Base-by-base conservation (phyloP, 2,113 vertebrate genomes). In the Jaculus jaculus region DNA sequence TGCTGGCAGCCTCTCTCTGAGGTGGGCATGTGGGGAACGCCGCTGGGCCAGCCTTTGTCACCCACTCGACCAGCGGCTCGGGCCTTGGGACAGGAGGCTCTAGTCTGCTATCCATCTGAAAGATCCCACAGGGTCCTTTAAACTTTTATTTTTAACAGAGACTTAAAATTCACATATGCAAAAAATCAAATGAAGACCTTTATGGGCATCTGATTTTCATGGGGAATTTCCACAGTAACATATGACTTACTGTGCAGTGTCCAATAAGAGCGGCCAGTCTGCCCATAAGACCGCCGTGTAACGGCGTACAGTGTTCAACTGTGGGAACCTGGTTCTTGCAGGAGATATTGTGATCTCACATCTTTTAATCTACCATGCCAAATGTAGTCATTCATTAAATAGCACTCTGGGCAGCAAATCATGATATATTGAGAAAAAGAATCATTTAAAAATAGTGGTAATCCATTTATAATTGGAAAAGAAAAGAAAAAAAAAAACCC, bases 341-440 rank as follows among this genome's bases (percentile, higher is more conserved):
- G 90, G 79, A 89, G 74, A 88, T 81, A 94, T 87, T 97, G 81
- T 94, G 88, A 92, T 96, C 93, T 84, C 86, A 79, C 96, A 92
- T 79, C 87, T 95, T 97, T 96, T 94, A 61, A 28, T 94, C 91
- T 95, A 92, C 69, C 72, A 95, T 97, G 95, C 93, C 96, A 97
- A 97, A 78, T 97, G 96, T 92, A 96, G 81, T 92, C 84, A 68
- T 83, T 94, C 39, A 63, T 21, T 91, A 87, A 91, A 47, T 60
- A 81, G 94, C 82, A 80, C 32, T 89, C 66, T 77, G 95, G 79
- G 87, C 93, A 34, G 96, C 71, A 89, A 94, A 95, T 96, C 91
- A 84, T 94, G 97, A 96, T 96, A 96, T 93, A 96, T 87, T 82
- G 90, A 96, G 87, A 32, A 96, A 97, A 92, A 90, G 72, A 95